These are phyloP conservation scores for Dinocampus coccinellae DNA, from an alignment of 2,888 invertebrate genomes.

Conservation along the genomic window DNA sequence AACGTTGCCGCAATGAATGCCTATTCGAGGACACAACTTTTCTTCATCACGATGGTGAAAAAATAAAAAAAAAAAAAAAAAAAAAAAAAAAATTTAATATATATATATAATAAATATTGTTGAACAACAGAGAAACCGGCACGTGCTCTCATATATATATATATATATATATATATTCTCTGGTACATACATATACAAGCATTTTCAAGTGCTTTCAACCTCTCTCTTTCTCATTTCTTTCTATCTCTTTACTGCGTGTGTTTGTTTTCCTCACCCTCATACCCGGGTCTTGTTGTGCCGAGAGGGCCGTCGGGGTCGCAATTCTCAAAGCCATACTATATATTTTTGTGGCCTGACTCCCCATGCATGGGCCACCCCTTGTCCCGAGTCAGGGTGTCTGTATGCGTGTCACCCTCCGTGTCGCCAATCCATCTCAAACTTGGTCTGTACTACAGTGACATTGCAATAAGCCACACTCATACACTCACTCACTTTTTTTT, in stretches of 20 bases:
- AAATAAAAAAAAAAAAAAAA: slow-evolving; percentile 27
- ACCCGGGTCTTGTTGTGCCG: slow-evolving; percentile 33
- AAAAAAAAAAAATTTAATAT: slow-evolving; percentile 14
- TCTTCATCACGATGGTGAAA: slow-evolving; percentile 34
- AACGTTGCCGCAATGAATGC: slow-evolving; percentile 46
- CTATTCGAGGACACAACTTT: slow-evolving; percentile 38
- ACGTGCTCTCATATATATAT: slow-evolving; percentile 19
- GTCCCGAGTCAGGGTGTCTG: neutral
- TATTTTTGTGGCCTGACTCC: slow-evolving; percentile 27
- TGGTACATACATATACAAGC: slow-evolving; percentile 3
- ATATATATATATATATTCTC: neutral
- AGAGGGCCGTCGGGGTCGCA: slow-evolving; percentile 44
- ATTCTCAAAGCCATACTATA: slow-evolving; percentile 55
- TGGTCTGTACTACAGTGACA: neutral
- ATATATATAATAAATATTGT: slow-evolving; percentile 37
- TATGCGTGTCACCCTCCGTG: slow-evolving; percentile 29
- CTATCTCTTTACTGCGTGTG: slow-evolving; percentile 39
- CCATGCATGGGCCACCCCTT: slow-evolving; percentile 12
- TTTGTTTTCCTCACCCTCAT: slow-evolving; percentile 56
- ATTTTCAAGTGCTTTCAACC: slow-evolving; percentile 4
- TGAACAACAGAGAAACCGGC: slow-evolving; percentile 34
- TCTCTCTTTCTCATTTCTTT: slow-evolving; percentile 29
- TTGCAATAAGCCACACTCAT: neutral
- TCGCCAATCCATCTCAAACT: slow-evolving; percentile 6
- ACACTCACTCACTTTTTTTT: neutral